A percentile compares a stretch with the other conserved stretches of the same genome.
Conservation (phyloP, 2,888 invertebrate genomes). For the Drosophila subquinaria region DNA sequence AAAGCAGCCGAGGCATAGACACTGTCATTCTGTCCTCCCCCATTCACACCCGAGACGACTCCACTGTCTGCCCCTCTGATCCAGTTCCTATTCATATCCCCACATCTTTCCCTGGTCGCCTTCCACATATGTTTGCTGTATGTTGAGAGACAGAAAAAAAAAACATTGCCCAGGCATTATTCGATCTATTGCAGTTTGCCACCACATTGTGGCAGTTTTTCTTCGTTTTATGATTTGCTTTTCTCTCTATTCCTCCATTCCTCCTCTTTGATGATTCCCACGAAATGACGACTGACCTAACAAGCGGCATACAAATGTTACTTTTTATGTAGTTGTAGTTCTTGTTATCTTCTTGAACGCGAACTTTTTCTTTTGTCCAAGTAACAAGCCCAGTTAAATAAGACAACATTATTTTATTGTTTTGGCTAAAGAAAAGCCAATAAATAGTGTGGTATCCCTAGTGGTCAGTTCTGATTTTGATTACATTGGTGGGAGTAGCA, state of each 20-base stretch:
- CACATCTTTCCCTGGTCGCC: slow-evolving; percentile 16
- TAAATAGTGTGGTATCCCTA: slow-evolving; percentile 23
- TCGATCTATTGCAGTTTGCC: slow-evolving; percentile 51
- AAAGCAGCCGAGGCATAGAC: slow-evolving; percentile 28
- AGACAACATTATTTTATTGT: slow-evolving; percentile 79
- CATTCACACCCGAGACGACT: background rate
- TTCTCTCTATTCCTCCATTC: too few relatives aligned
- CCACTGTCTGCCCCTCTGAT: background rate
- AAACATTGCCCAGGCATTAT: slow-evolving; percentile 38
- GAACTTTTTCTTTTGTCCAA: background rate
- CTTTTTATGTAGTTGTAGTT: slow-evolving; percentile 32
- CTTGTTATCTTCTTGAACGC: background rate
- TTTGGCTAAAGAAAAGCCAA: slow-evolving; percentile 18
- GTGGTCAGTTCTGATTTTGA: slow-evolving; percentile 34
- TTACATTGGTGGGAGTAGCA: background rate
- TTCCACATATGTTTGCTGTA: slow-evolving; percentile 65
- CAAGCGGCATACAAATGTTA: slow-evolving; percentile 65
- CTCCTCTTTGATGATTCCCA: too few relatives aligned
- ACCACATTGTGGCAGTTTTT: slow-evolving; percentile 44
- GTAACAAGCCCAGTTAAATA: slow-evolving; percentile 58
- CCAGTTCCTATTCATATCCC: background rate
- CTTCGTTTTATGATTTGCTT: slow-evolving; percentile 67
- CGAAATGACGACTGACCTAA: slow-evolving; percentile 38
- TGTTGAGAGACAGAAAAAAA: slow-evolving; percentile 9
- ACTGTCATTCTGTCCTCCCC: too few relatives aligned